A percentile compares a stretch with the other conserved stretches of the same genome.
phyloP scores from a whole-genome alignment of 35 echinoderm and acorn worm species.

The Holothuria glaberrima region DNA sequence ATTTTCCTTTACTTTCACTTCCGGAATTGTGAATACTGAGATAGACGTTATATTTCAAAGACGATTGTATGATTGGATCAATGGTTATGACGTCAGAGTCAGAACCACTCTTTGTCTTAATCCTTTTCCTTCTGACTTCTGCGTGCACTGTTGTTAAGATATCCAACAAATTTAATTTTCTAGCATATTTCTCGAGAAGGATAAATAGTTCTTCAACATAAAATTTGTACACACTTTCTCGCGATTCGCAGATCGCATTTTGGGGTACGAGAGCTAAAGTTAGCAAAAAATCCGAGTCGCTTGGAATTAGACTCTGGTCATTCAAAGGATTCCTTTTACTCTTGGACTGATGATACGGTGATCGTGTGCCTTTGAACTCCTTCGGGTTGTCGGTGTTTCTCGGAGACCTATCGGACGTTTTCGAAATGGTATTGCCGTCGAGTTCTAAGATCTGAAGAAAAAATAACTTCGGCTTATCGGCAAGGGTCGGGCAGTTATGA shows the following conservation, averaged over 20 bases:
- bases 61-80: constrained; percentile 76
- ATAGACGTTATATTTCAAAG: constrained; percentile 86
- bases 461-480: constrained; percentile 92
- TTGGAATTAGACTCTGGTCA: constrained; percentile 59
- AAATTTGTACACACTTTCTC: constrained; percentile 60
- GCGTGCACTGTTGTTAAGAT: constrained; percentile 74
- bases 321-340: constrained; percentile 10
- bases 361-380: neutral
- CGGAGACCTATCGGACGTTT: neutral
- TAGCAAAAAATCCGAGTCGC: constrained; percentile 89
- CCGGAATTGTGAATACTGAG: constrained; percentile 64
- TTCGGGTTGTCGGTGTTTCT: neutral
- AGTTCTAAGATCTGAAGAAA: constrained; percentile 78
- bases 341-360: neutral
- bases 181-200: constrained; percentile 75
- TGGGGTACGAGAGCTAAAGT: constrained; percentile 73
- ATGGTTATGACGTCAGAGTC: constrained; percentile 33
- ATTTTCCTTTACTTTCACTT: constrained; percentile 18
- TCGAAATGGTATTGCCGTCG: neutral
- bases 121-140: constrained; percentile 66
- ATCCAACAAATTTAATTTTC: constrained; percentile 87
- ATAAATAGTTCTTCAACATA: constrained; percentile 77
- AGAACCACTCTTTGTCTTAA: constrained; percentile 34
- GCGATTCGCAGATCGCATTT: constrained; percentile 47
- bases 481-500: constrained; percentile 81